phyloP scores from a whole-genome alignment of 2,113 vertebrate genomes.

The Anarrhichthys ocellatus region DNA sequence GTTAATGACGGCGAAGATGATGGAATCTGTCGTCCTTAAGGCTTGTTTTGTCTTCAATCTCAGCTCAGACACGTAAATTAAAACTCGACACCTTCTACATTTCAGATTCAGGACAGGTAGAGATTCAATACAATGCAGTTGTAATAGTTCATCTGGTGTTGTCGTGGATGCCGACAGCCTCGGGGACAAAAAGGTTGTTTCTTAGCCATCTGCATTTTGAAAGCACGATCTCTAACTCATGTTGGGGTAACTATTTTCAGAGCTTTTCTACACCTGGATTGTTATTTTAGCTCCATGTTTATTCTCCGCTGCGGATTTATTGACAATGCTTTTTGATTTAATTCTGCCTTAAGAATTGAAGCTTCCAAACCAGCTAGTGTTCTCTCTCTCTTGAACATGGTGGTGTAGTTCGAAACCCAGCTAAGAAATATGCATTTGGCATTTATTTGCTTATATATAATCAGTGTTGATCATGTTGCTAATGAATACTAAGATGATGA shows the following conservation, averaged over 20 bases:
- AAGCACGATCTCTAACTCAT: slow-evolving; percentile 12
- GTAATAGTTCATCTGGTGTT: slow-evolving; percentile 48
- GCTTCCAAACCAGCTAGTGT: background rate
- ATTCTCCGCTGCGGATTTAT: slow-evolving; percentile 14
- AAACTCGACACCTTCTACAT: slow-evolving; percentile 14
- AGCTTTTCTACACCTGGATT: background rate
- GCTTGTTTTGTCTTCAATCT: slow-evolving; percentile 28
- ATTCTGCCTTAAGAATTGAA: slow-evolving; percentile 2
- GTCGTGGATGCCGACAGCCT: slow-evolving; percentile 38
- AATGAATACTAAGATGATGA: slow-evolving; percentile 39
- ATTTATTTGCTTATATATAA: slow-evolving; percentile 56
- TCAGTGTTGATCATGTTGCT: slow-evolving; percentile 41
- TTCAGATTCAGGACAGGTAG: slow-evolving; percentile 34
- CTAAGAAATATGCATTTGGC: background rate
- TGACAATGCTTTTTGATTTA: slow-evolving; percentile 36
- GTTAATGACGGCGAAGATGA: slow-evolving; percentile 15
- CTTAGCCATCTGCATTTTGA: slow-evolving; percentile 46
- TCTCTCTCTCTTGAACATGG: background rate
- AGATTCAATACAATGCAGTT: slow-evolving; percentile 17
- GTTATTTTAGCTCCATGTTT: slow-evolving; percentile 22
- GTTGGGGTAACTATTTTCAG: slow-evolving; percentile 8
- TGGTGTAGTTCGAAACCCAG: background rate
- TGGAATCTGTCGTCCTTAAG: slow-evolving; percentile 1
- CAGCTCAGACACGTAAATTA: slow-evolving; percentile 46
- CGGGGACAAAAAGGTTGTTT: slow-evolving; percentile 44